Conservation (phyloP, 37 sponge, comb jelly and placozoan species). For the Amphimedon queenslandica region DNA sequence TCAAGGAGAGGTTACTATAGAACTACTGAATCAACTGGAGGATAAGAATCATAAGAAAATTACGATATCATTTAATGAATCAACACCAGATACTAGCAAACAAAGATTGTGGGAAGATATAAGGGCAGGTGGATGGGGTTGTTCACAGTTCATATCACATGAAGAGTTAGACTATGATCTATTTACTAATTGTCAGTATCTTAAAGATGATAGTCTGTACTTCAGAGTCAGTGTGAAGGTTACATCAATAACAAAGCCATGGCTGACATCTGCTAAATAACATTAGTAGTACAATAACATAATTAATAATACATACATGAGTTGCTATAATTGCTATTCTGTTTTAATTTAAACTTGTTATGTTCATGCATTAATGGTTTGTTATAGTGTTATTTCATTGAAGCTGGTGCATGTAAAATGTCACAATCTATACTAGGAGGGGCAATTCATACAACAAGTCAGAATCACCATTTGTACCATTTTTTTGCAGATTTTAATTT, state of each 20-base stretch:
- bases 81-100: not conserved
- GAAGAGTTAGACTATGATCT: not conserved
- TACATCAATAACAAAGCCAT: not conserved
- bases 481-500: too few relatives aligned
- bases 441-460: too few relatives aligned
- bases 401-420: too few relatives aligned
- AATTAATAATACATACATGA: not conserved
- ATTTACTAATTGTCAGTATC: not conserved
- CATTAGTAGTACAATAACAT: not conserved
- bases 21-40: constrained; percentile 3
- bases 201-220: not conserved
- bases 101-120: not conserved
- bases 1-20: not conserved
- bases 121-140: not conserved
- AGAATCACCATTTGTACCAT: too few relatives aligned
- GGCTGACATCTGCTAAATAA: not conserved
- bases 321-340: not conserved
- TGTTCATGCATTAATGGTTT: too few relatives aligned
- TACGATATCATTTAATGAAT: not conserved
- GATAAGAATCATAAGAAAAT: not conserved
- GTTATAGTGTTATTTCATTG: too few relatives aligned
- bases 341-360: too few relatives aligned
- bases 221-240: not conserved
- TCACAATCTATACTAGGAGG: too few relatives aligned
- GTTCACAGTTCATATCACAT: too few relatives aligned